Conservation (phyloP, 2,888 invertebrate genomes). For the Orthonevra nobilis region DNA sequence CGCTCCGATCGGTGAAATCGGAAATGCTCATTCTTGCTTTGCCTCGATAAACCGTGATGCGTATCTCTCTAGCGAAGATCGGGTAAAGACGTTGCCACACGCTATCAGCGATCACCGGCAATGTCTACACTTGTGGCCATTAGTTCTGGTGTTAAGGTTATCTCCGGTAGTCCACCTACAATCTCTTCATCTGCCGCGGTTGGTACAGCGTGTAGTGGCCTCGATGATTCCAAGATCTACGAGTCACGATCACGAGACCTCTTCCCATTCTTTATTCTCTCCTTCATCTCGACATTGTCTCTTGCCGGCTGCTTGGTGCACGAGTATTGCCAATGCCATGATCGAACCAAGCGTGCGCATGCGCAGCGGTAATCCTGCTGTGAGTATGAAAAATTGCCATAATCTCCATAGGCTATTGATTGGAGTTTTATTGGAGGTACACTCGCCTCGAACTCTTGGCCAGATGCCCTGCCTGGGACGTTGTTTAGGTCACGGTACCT, state of each 20-base stretch:
- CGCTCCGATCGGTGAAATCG: constrained; percentile 15
- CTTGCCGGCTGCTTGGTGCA: neutral
- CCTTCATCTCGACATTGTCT: constrained; percentile 26
- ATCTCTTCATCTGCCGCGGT: constrained; percentile 39
- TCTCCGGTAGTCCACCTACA: constrained; percentile 62
- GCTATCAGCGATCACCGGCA: constrained; percentile 25
- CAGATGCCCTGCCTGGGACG: neutral
- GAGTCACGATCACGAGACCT: constrained; percentile 63
- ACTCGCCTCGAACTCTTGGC: constrained; percentile 4
- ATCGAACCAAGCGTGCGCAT: constrained; percentile 18
- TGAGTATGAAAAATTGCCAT: constrained; percentile 64
- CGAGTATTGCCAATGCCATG: constrained; percentile 47
- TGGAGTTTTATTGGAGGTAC: constrained; percentile 62
- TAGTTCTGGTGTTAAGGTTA: constrained; percentile 61
- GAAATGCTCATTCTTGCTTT: constrained; percentile 34
- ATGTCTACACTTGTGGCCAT: constrained; percentile 59
- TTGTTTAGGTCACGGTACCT: constrained; percentile 34
- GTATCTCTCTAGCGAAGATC: constrained; percentile 22
- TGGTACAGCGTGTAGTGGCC: no score
- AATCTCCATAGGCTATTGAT: constrained; percentile 62
- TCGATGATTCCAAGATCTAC: constrained; percentile 18
- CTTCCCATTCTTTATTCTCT: no score
- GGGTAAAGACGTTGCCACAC: constrained; percentile 11
- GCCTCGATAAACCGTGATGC: constrained; percentile 10
- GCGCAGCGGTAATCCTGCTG: constrained; percentile 36